A percentile compares a stretch with the other conserved stretches of the same genome.
Evolutionary conservation across 2,113 vertebrate species (phyloP).

Genomic region (zebrafish (Danio rerio)): GRCz12tu NC_133184.1:47742501-47743000

Average conservation of each 20-base stretch:
- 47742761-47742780: background rate
- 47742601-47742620: conserved; percentile 38
- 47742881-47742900: no score
- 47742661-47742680: conserved; percentile 35
- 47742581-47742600: conserved; percentile 19
- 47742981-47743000: no score
- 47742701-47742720: background rate
- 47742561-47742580: conserved; percentile 31
- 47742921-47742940: no score
- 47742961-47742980: no score
- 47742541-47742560: conserved; percentile 29
- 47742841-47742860: background rate
- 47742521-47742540: conserved; percentile 16
- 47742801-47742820: conserved; percentile 3
- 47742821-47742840: background rate
- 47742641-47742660: conserved; percentile 36
- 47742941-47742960: no score
- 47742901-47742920: no score
- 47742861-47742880: no score
- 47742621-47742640: conserved; percentile 45
- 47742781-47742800: background rate
- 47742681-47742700: conserved; percentile 36
- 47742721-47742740: background rate
- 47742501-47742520: background rate
- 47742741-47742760: conserved; percentile 1